A percentile compares a stretch with the other conserved stretches of the same genome.
These are phyloP conservation scores for Mirza zaza DNA, from an alignment of 2,113 vertebrate species.

Conservation along the genomic window DNA sequence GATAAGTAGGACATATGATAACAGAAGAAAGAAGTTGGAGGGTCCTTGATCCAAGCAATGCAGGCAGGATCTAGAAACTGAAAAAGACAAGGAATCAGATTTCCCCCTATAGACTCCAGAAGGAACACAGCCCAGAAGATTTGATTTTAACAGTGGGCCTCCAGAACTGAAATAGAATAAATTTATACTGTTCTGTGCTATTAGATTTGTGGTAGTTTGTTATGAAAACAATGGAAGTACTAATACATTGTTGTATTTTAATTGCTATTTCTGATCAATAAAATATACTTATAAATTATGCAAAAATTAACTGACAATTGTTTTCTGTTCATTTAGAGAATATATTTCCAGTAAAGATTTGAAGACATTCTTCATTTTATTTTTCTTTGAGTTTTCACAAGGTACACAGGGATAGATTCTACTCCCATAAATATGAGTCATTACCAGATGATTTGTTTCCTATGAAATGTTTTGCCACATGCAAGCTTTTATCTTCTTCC, in stretches of 20 bases:
- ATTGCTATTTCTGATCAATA: not conserved
- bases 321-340: not conserved
- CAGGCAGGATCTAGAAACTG: not conserved
- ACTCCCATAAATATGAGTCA: constrained; percentile 59
- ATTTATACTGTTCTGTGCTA: not conserved
- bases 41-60: not conserved
- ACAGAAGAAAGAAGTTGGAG: not conserved
- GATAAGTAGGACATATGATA: not conserved
- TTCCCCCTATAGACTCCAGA: not conserved
- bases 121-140: not conserved
- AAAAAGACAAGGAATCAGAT: not conserved
- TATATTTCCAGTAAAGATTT: not conserved
- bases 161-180: not conserved
- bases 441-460: constrained; percentile 56
- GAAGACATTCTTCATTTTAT: constrained; percentile 39
- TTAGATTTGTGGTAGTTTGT: not conserved
- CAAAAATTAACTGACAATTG: not conserved
- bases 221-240: not conserved
- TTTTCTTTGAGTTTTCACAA: constrained; percentile 47
- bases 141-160: not conserved
- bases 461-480: constrained; percentile 60
- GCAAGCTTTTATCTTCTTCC: constrained; percentile 69
- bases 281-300: not conserved
- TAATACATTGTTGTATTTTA: not conserved
- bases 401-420: constrained; percentile 45